A percentile compares a stretch with the other conserved stretches of the same genome.
Evolutionary conservation across 2,888 invertebrate genomes (phyloP).

Genomic region (Vanessa cardui): DNA sequence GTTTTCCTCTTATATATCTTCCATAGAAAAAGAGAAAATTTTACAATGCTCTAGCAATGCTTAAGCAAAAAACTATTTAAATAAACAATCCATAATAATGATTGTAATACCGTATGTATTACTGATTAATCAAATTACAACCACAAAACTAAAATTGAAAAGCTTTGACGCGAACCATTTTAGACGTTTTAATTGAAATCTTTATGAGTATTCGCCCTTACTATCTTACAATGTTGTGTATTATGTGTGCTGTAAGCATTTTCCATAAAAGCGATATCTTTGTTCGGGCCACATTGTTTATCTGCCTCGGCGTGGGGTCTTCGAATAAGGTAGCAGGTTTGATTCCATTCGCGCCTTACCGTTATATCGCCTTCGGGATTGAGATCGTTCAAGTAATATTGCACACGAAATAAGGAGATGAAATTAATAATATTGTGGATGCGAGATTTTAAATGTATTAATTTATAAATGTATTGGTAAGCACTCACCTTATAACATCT

Average conservation of each 20-base stretch:
- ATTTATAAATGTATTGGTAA: background rate
- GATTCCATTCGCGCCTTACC: constrained; percentile 45
- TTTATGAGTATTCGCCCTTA: background rate
- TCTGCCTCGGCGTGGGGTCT: constrained; percentile 62
- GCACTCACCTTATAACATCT: too few relatives aligned
- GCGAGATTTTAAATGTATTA: background rate
- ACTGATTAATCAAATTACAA: too few relatives aligned
- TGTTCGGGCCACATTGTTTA: constrained; percentile 60
- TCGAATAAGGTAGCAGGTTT: constrained; percentile 66
- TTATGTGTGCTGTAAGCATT: constrained; percentile 10
- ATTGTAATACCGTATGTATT: too few relatives aligned
- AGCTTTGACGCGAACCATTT: too few relatives aligned
- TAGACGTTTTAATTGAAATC: background rate
- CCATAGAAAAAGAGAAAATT: too few relatives aligned
- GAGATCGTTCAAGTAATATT: constrained; percentile 19
- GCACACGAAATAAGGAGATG: constrained; percentile 9
- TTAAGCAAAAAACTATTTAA: too few relatives aligned
- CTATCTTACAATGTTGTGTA: background rate
- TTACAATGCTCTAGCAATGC: too few relatives aligned
- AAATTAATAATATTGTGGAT: background rate
- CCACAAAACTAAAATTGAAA: too few relatives aligned
- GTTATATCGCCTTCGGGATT: constrained; percentile 29
- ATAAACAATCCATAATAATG: too few relatives aligned
- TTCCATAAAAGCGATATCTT: constrained; percentile 55
- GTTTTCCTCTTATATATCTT: too few relatives aligned